phyloP scores from a whole-genome alignment of 2,113 vertebrate species.

The Himantopus leucocephalus region DNA sequence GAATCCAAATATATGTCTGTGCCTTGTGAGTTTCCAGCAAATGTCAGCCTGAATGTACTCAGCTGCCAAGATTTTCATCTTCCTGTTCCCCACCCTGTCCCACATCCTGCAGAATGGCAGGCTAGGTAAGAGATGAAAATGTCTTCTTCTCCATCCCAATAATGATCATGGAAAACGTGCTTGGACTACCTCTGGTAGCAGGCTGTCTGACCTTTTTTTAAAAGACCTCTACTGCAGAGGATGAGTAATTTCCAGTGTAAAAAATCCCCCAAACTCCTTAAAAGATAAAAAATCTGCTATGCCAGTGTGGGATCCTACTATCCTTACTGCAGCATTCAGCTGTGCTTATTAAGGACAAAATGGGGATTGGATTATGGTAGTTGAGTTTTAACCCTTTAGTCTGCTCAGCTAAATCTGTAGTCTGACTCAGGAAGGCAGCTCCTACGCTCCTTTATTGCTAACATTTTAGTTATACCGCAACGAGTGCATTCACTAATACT shows the following conservation, averaged over 20 bases:
- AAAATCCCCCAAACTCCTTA: background rate
- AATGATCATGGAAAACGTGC: background rate
- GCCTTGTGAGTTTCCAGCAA: background rate
- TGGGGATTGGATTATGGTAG: background rate
- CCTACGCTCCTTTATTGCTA: background rate
- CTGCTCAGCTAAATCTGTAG: background rate
- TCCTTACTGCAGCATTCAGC: background rate
- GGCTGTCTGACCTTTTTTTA: background rate
- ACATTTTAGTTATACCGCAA: background rate
- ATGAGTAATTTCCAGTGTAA: background rate
- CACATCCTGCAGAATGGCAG: background rate
- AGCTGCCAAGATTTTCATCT: background rate
- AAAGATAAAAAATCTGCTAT: background rate
- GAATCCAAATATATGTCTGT: background rate
- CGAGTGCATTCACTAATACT: background rate
- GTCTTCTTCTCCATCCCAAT: background rate
- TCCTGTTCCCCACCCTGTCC: background rate
- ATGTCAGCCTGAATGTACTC: background rate
- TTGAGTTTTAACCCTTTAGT: background rate
- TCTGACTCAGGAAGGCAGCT: background rate
- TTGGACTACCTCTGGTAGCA: background rate
- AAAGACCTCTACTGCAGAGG: background rate
- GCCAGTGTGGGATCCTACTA: background rate
- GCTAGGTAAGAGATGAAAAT: background rate
- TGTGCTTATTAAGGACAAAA: background rate